Conservation (phyloP, 1,140 invertebrate genomes). For the Mycetomoellerius zeteki region DNA sequence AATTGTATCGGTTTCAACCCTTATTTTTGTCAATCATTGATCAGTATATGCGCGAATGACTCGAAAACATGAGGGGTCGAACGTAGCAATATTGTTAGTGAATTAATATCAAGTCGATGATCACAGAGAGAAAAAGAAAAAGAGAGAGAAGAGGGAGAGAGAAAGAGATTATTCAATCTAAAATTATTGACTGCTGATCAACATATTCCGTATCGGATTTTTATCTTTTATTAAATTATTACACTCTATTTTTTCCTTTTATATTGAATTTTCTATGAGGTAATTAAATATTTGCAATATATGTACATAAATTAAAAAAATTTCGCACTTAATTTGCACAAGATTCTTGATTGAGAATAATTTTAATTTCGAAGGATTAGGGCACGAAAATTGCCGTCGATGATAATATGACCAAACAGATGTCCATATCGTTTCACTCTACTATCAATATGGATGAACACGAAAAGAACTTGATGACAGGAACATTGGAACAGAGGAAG, state of each 20-base stretch:
- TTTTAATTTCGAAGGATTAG: slow-evolving; percentile 48
- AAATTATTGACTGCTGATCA: slow-evolving; percentile 27
- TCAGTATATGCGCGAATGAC: neutral
- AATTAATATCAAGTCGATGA: slow-evolving; percentile 51
- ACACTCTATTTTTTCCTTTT: neutral
- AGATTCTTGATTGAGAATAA: neutral
- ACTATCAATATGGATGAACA: slow-evolving; percentile 80
- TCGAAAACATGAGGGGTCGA: slow-evolving; percentile 16
- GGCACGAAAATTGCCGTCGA: slow-evolving; percentile 9
- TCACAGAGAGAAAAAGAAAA: slow-evolving; percentile 36
- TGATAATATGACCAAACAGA: slow-evolving; percentile 26
- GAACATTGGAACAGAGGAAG: slow-evolving; percentile 82
- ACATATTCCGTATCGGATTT: neutral
- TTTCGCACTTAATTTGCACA: neutral
- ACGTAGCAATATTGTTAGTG: slow-evolving; percentile 10
- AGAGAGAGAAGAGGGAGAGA: slow-evolving; percentile 15
- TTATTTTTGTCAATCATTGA: slow-evolving; percentile 32
- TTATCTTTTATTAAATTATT: slow-evolving; percentile 9
- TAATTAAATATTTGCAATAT: slow-evolving; percentile 7
- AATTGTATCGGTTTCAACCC: slow-evolving; percentile 17
- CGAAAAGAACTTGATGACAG: slow-evolving; percentile 79
- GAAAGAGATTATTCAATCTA: slow-evolving; percentile 32
- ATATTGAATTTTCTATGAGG: neutral
- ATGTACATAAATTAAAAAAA: neutral
- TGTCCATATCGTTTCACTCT: slow-evolving; percentile 1